Evolutionary conservation across 2,113 vertebrate species (phyloP).

Genomic region (Mesembrinibis cayennensis): DNA sequence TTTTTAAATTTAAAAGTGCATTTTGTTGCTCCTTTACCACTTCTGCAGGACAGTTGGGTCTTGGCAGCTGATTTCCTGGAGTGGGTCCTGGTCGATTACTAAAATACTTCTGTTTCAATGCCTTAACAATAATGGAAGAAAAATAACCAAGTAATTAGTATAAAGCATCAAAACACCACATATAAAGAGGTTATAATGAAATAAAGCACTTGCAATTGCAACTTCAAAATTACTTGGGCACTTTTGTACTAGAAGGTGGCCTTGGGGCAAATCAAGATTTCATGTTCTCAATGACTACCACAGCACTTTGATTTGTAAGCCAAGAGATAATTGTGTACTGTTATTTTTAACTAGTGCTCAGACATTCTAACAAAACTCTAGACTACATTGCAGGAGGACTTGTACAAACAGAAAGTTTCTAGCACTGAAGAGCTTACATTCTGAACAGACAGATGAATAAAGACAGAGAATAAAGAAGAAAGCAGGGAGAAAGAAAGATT

Average conservation of each 20-base stretch:
- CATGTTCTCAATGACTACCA: not conserved
- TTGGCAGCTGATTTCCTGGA: conserved; percentile 87
- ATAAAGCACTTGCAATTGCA: not conserved
- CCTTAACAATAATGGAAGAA: conserved; percentile 70
- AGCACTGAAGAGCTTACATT: not conserved
- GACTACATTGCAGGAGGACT: not conserved
- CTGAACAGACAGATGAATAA: not conserved
- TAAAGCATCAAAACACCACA: not conserved
- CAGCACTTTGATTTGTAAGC: not conserved
- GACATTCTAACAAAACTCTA: not conserved
- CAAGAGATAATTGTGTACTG: not conserved
- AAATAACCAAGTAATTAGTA: not conserved
- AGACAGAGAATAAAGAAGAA: not conserved
- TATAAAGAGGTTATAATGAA: not conserved
- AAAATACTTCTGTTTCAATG: conserved; percentile 91
- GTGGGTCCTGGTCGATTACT: conserved; percentile 92
- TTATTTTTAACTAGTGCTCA: not conserved
- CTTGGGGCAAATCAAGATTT: not conserved
- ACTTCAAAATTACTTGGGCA: not conserved
- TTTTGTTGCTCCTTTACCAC: conserved; percentile 87
- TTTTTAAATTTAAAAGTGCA: conserved; percentile 77
- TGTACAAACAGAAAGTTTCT: not conserved
- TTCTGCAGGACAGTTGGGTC: conserved; percentile 88
- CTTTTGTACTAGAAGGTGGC: not conserved
- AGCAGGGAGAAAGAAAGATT: not conserved